Evolutionary conservation across 2,888 invertebrate genomes (phyloP).

Genomic region (Drosophila affinis): DNA sequence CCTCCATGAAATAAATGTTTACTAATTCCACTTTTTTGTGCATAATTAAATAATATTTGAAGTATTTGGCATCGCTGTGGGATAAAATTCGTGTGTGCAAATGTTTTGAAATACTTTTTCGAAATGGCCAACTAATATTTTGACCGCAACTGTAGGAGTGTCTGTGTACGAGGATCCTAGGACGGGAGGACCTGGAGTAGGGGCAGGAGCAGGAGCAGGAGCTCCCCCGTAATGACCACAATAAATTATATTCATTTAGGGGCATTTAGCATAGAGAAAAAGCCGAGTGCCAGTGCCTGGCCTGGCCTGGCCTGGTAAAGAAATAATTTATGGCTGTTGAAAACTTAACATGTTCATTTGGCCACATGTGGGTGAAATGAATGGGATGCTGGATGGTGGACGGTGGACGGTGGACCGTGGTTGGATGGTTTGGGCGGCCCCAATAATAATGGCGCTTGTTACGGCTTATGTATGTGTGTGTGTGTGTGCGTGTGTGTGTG

Average conservation of each 20-base stretch:
- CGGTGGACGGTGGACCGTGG: not conserved
- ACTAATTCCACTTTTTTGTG: not conserved
- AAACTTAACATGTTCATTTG: constrained; percentile 76
- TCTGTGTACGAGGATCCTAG: constrained; percentile 3
- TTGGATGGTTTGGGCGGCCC: constrained; percentile 9
- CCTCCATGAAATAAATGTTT: not conserved
- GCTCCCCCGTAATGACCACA: constrained; percentile 65
- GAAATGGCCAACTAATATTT: not conserved
- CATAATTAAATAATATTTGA: not conserved
- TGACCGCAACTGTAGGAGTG: not conserved
- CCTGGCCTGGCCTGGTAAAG: constrained; percentile 52
- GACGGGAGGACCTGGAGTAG: not conserved
- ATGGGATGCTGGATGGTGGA: constrained; percentile 10
- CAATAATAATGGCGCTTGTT: constrained; percentile 51
- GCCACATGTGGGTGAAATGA: constrained; percentile 57
- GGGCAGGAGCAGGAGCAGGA: no score
- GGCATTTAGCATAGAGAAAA: constrained; percentile 68
- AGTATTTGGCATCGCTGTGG: not conserved
- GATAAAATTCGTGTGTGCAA: not conserved
- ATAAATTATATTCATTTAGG: constrained; percentile 77
- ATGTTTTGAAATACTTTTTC: not conserved
- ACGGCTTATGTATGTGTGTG: constrained; percentile 39
- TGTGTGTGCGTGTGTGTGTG: constrained; percentile 13
- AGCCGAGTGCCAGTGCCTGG: constrained; percentile 23
- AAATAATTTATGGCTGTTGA: constrained; percentile 77